A percentile compares a stretch with the other conserved stretches of the same genome.
Evolutionary conservation across 1,140 invertebrate species (phyloP).

Genomic region (Caenorhabditis remanei): DNA sequence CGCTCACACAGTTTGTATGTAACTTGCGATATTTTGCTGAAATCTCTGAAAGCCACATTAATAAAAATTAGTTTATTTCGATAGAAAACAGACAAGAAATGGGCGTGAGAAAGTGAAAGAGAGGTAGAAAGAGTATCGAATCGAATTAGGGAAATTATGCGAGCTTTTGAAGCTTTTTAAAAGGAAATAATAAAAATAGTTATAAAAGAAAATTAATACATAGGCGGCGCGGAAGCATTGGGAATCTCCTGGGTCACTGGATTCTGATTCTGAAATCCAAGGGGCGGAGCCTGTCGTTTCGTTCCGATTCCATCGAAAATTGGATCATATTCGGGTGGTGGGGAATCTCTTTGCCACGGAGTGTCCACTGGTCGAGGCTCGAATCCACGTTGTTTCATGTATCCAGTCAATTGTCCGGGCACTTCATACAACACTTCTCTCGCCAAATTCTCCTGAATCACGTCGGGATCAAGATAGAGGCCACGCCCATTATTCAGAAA

Average conservation of each 20-base stretch:
- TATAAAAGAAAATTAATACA: conserved; percentile 7
- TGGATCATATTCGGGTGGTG: conserved; percentile 13
- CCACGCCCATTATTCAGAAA: conserved; percentile 29
- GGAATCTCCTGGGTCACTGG: background rate
- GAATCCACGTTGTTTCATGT: conserved; percentile 38
- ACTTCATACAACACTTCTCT: conserved; percentile 25
- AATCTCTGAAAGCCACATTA: too few species aligned
- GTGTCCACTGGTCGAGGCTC: background rate
- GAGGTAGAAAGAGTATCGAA: conserved; percentile 22
- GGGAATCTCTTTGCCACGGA: conserved; percentile 5
- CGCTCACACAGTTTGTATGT: too few species aligned
- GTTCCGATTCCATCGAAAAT: conserved; percentile 13
- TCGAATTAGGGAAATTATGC: background rate
- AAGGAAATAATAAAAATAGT: background rate
- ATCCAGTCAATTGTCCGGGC: conserved; percentile 18
- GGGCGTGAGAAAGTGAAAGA: background rate
- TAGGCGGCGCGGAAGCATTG: background rate
- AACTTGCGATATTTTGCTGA: too few species aligned
- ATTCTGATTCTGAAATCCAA: background rate
- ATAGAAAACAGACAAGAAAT: background rate
- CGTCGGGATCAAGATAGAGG: background rate
- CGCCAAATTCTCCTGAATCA: conserved; percentile 19
- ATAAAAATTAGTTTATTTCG: too few species aligned
- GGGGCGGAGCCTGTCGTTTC: background rate
- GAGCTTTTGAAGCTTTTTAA: background rate